These are phyloP conservation scores for Grallaria varia DNA, from an alignment of 2,113 vertebrate species.

Conservation along the genomic window DNA sequence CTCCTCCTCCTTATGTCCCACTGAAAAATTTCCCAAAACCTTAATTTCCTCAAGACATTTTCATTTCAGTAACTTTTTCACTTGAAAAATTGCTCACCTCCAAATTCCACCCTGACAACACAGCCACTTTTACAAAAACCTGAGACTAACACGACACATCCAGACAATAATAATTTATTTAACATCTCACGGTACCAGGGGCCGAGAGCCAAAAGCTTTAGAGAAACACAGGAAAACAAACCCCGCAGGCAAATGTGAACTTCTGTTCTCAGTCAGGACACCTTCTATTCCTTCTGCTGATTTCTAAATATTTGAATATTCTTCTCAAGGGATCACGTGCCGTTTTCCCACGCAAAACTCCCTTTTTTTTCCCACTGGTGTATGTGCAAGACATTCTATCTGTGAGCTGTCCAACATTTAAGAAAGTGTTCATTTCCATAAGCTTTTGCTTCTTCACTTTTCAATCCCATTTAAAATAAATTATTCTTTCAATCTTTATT, in stretches of 20 bases:
- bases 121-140: neutral
- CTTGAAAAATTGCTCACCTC: neutral
- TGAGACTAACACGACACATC: neutral
- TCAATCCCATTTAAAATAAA: slow-evolving; percentile 8
- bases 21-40: neutral
- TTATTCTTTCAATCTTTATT: slow-evolving; percentile 11
- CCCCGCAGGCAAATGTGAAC: neutral
- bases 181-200: neutral
- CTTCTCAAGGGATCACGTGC: neutral
- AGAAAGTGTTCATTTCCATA: neutral
- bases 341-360: neutral
- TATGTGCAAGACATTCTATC: neutral
- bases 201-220: neutral
- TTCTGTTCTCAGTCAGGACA: neutral
- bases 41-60: neutral
- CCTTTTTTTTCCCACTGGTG: neutral
- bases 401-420: neutral
- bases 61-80: neutral
- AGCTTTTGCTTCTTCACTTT: neutral
- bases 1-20: neutral
- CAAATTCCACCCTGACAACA: neutral
- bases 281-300: neutral
- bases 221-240: neutral
- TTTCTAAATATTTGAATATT: neutral
- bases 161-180: neutral